Evolutionary conservation across 2,797 vertebrate genomes (phyloP).

Genomic region (Neomorphus geoffroyi): DNA sequence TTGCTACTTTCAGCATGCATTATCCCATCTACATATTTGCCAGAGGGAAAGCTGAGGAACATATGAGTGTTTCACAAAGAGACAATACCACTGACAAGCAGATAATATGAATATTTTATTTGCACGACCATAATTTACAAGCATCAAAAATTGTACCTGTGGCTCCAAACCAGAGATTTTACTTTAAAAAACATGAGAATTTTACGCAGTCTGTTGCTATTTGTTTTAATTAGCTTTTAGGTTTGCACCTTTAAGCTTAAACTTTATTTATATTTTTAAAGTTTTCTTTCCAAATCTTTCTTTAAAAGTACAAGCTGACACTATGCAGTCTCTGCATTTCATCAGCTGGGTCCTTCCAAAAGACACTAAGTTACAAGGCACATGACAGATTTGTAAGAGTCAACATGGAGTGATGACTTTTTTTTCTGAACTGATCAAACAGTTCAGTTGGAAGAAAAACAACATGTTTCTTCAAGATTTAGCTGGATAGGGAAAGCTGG

Average conservation of each 20-base stretch:
- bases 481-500: neutral
- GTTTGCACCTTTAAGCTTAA: neutral
- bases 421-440: neutral
- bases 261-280: neutral
- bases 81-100: neutral
- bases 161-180: neutral
- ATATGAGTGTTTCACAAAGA: neutral
- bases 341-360: neutral
- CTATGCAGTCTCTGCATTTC: neutral
- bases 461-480: neutral
- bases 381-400: neutral
- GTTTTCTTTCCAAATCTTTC: neutral
- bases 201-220: neutral
- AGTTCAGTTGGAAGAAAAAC: neutral
- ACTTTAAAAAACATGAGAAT: neutral
- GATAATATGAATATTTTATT: neutral
- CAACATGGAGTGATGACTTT: neutral
- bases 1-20: neutral
- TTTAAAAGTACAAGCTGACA: neutral
- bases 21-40: neutral
- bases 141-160: neutral
- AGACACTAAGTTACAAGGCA: neutral
- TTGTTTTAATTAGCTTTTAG: neutral
- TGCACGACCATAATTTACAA: neutral
- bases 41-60: neutral